phyloP scores from a whole-genome alignment of 2,797 vertebrate species.

The Malurus leucopterus region DNA sequence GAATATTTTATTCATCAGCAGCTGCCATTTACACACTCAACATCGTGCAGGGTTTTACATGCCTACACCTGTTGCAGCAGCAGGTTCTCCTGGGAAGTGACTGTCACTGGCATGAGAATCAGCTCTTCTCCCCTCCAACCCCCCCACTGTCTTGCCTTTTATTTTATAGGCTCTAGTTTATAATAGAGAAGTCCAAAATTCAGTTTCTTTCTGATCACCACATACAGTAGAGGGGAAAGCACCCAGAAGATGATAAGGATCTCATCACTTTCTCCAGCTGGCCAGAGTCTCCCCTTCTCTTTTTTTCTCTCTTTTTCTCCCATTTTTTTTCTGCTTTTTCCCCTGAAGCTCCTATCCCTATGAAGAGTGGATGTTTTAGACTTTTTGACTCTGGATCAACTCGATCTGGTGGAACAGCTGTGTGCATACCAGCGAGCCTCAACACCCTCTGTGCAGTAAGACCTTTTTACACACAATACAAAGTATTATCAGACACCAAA shows the following conservation, averaged over 20 bases:
- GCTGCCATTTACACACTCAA: not conserved
- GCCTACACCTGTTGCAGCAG: not conserved
- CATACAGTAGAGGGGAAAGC: not conserved
- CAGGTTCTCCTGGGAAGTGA: not conserved
- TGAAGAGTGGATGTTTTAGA: not conserved
- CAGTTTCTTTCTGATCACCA: fast-evolving
- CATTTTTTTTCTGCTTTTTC: not conserved
- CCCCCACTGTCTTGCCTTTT: not conserved
- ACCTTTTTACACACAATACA: not conserved
- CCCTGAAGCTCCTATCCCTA: fast-evolving
- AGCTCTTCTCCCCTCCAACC: not conserved
- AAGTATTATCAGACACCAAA: not conserved
- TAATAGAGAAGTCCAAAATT: not conserved
- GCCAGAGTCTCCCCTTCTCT: not conserved
- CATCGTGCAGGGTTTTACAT: not conserved
- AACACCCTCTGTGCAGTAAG: not conserved
- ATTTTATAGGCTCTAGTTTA: not conserved
- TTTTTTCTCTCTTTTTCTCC: not conserved
- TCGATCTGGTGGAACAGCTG: not conserved
- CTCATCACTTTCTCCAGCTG: not conserved
- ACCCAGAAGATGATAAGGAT: fast-evolving
- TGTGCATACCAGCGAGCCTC: fast-evolving
- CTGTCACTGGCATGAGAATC: not conserved
- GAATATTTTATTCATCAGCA: not conserved
- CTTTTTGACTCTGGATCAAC: too few species aligned